Evolutionary conservation across 2,888 invertebrate species (phyloP), one percentile per base, ranked within the genome.

Genomic region (Parnassius mnemosyne): DNA sequence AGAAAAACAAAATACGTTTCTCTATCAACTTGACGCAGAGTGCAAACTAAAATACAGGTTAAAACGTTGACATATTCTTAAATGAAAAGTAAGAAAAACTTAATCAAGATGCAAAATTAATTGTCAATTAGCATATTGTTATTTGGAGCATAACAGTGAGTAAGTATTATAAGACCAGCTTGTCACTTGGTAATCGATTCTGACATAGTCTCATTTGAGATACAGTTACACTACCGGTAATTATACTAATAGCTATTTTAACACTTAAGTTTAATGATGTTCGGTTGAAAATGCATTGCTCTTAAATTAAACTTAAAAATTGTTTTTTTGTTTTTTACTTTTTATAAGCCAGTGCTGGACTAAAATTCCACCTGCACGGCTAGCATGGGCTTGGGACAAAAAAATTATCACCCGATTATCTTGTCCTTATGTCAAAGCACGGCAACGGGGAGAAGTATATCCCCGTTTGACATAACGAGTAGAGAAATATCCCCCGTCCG

Each of bases 181-280:
- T 42, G 47, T 59, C 59, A 12, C 20, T 60, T 44, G 50, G 13
- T 43, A 50, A 51, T 55, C 43, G 34, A 12, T 13, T 55, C 25
- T 51, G 60, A 51, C 55, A 44, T 12, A 9, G 54, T 55, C 50
- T 25, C 44, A n/a, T 50, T 49, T 43, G 10, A 1, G 53, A 12
- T 51, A 55, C 54, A 13, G 54, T 55, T 55, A 49, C 25, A 53
- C 13, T n/a, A 54, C n/a, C 20, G 53, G 13, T 54, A 16, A 54
- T 20, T 54, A 12, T 16, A 11, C 44, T 50, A 50, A 54, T 60
- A 54, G 25, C 41, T 1, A 43, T 42, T 47, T 25, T 49, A 43
- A 60, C 11, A 10, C 43, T 54, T 60, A 43, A 3, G 25, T 3
- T 13, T 9, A 34, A n/a, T 34, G 13, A 10, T 1, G 13, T 57